Conservation (phyloP, 2,113 vertebrate genomes). For the Pseudopodoces humilis region DNA sequence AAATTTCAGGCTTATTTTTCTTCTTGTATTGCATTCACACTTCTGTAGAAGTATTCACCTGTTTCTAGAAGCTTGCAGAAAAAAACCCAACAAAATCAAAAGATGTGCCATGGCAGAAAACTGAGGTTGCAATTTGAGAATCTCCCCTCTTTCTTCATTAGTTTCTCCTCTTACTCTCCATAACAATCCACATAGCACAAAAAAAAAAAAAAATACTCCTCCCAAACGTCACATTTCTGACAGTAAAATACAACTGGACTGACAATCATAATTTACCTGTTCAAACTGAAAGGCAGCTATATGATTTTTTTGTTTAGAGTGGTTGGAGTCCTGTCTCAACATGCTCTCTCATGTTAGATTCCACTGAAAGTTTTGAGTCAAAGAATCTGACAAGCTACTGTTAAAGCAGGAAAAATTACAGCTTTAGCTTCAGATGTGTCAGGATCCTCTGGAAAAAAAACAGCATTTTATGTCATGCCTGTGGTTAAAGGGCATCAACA, state of each 20-base stretch:
- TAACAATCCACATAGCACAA: background rate
- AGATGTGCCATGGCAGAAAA: background rate
- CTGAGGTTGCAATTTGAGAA: background rate
- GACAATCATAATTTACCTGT: constrained; percentile 8
- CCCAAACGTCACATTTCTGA: background rate
- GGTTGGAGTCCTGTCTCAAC: constrained; percentile 6
- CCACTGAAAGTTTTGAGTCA: constrained; percentile 17
- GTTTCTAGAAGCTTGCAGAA: background rate
- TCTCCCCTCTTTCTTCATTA: background rate
- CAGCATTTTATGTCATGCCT: background rate
- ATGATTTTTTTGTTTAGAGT: constrained; percentile 17
- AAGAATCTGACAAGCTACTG: background rate
- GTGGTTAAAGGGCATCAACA: background rate
- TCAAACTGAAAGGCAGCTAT: background rate
- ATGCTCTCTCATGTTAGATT: background rate
- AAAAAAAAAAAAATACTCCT: background rate
- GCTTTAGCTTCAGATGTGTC: background rate
- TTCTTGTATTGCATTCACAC: background rate
- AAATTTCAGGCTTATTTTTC: background rate
- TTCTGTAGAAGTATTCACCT: background rate
- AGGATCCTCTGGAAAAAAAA: constrained; percentile 24
- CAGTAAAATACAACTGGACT: background rate
- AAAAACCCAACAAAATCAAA: background rate
- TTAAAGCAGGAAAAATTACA: constrained; percentile 41
- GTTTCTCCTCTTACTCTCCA: background rate